Evolutionary conservation across 2,113 vertebrate genomes (phyloP), one percentile per base, ranked within the genome.

Genomic region (Actinemys pallida): DNA sequence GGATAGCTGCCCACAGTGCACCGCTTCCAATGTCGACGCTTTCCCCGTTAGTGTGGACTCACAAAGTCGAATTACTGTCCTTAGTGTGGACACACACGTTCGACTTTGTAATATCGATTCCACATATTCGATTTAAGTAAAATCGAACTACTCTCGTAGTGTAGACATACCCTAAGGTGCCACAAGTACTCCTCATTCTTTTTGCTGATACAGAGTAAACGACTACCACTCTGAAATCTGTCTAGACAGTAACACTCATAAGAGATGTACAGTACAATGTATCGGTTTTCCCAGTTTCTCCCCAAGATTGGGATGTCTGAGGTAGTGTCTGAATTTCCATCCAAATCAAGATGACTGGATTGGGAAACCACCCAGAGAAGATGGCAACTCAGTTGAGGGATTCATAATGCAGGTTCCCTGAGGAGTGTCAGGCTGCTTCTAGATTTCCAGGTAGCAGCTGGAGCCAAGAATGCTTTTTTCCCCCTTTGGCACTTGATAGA

Each of bases 381-480:
- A 92, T 19, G 29, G 62, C 45, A 59, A 22, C 84, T 89, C 39
- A 92, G 42, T 59, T 86, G 72, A 93, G 47, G 69, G 10, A 42
- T 91, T 93, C 95, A 93, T 89, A 90, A 92, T 89, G 80, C 52
- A 83, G 35, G 83, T 94, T 97, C 96, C 16, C 62, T 84, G 92
- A 45, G 83, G 22, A 92, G 47, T 90, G 90, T 95, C 20, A 76
- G 91, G 95, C 83, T 95, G 79, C 25, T 95, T 96, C 84, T 94
- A 59, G 78, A 83, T 95, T 94, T 93, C 86, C 49, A 91, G 72
- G 72, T 87, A 92, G 83, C 79, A 94, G 42, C 39, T 81, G 87
- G 93, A 94, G 81, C 91, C 88, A 95, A 92, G 84, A 94, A 95
- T 81, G 88, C 93, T 92, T 93, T 93, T 93, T 93, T 2, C 4